Base-by-base conservation (phyloP, 2,797 vertebrate species). In the Anabas testudineus region DNA sequence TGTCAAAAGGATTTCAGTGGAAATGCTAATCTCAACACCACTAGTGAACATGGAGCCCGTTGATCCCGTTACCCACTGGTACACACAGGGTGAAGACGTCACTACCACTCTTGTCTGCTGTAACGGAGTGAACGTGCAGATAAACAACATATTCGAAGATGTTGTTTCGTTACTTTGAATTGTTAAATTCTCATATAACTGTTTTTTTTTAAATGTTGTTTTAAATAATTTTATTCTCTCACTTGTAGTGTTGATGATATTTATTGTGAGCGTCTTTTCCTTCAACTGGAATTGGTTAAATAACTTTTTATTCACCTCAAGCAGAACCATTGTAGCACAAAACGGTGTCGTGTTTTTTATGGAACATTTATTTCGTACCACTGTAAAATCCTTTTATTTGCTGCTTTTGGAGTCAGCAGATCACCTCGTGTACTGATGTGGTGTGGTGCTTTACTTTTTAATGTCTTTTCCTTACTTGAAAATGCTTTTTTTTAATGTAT, bases 261-360 rank as follows among this genome's bases (percentile, higher is more conserved):
- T 87, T 88, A 87, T 89, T 88, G 76, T 86, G 28, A 63, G 61
- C 55, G n/a, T 32, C n/a, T 69, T 90, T 79, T 65, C 1, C 52
- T 67, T 76, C 30, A 49, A 70, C 49, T 46, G 58, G 64, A 43
- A 45, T 56, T 51, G 32, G 37, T 58, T 63, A 32, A 61, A 28
- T 15, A 8, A 0, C 18, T 57, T 68, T 45, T 49, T 26, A 51
- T 47, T 43, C 14, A 83, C 55, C 76, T 60, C 18, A 9, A 68
- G 64, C 78, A 79, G 65, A 58, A 67, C 68, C 66, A 54, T 22
- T 81, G 87, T 87, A 89, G 87, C 90, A 89, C 22, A 10, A 53
- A 58, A 19, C 22, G 52, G 43, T 71, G 63, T 76, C 1, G n/a
- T 21, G 19, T 63, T 57, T 46, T 14, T n/a, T 49, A 21, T 7